Percentiles rank a stretch among this genome's conserved stretches.
Conservation (phyloP, 2,113 vertebrate species). For the Pheucticus melanocephalus region DNA sequence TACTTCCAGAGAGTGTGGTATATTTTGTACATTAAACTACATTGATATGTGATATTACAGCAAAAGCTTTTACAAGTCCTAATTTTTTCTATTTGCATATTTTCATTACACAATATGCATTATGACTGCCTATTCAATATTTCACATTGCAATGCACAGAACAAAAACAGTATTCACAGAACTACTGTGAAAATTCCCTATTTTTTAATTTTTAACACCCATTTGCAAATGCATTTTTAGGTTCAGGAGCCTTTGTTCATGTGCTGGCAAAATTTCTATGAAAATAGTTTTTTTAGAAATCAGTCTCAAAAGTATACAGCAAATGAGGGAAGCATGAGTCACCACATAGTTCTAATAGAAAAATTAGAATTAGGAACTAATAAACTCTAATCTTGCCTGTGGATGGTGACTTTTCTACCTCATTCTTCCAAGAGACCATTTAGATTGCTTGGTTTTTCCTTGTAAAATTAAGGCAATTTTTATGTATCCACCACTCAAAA, state of each 20-base stretch:
- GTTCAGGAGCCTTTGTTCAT: neutral
- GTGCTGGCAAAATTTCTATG: neutral
- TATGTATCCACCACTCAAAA: neutral
- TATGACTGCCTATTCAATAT: neutral
- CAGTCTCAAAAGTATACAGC: neutral
- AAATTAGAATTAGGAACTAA: neutral
- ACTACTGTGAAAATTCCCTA: neutral
- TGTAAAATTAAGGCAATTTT: constrained; percentile 8
- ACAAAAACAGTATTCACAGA: neutral
- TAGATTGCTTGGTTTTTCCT: neutral
- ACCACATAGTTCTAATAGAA: neutral
- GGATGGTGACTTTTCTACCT: neutral
- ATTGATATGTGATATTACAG: neutral
- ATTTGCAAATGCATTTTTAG: constrained; percentile 35
- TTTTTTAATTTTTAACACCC: constrained; percentile 2
- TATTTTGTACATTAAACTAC: neutral
- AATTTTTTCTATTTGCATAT: neutral
- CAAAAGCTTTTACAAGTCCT: neutral
- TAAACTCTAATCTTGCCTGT: neutral
- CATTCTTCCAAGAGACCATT: neutral
- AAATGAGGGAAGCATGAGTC: constrained; percentile 15
- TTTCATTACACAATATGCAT: neutral
- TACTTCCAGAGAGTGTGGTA: neutral
- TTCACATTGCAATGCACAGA: neutral
- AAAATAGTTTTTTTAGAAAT: constrained; percentile 1